Evolutionary conservation across 2,797 vertebrate genomes (phyloP), one percentile per base, ranked within the genome.

Genomic region (Crenuchus spilurus): DNA sequence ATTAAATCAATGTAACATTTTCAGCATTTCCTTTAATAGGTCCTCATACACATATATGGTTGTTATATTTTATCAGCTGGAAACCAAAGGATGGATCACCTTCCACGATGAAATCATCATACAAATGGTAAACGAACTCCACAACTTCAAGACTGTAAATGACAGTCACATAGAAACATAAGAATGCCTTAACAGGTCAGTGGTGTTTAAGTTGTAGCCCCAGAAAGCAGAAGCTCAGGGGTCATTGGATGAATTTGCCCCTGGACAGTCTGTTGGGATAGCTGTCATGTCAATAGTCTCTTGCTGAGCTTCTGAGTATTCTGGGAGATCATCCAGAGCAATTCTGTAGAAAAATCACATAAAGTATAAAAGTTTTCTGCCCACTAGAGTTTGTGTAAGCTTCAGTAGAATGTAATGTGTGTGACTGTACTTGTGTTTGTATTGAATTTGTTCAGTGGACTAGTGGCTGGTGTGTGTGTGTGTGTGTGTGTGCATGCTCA

Each of bases 211-310:
- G n/a, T n/a, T 64, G 16, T 6, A 16, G 2, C 42, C 24, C 48
- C 80, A 86, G 88, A 55, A 90, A 69, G 76, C 78, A 31, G 86
- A 89, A 72, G 85, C 89, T 84, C 84, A 85, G 58, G 83, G 69
- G 67, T 87, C 87, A 80, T 76, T 82, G 71, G 85, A 85, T 10
- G 83, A 83, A 26, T 86, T 84, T 41, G 64, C 80, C 31, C 81
- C 85, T 18, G 48, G 49, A 30, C 83, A 79, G 74, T 70, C 60
- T 42, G 82, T 74, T 0, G 26, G 75, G 52, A 87, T 55, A 20
- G 86, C 79, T 24, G 83, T 84, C 88, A 92, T 84, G 55, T 76
- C 46, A 67, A 81, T 74, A 6, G n/a, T 70, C 62, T 84, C 77
- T 65, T 86, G 52, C 41, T 80, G 81, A 64, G 63, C 51, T 37